phyloP scores from a whole-genome alignment of 2,888 invertebrate genomes.

The Bugulina stolonifera region DNA sequence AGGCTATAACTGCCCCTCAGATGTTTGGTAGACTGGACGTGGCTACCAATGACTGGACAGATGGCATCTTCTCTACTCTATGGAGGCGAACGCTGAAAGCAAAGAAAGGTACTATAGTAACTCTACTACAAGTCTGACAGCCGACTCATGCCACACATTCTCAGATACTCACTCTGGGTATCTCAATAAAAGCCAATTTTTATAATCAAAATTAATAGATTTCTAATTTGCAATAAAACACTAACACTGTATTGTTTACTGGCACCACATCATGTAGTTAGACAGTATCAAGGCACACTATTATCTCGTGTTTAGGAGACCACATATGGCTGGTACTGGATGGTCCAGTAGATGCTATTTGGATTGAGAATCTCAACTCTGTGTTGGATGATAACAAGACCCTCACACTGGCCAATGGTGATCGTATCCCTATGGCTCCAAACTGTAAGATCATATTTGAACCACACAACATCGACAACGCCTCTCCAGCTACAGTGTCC shows the following conservation, averaged over 20 bases:
- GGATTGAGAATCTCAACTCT: slow-evolving; percentile 55
- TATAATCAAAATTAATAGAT: too few species aligned
- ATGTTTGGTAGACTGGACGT: slow-evolving; percentile 96
- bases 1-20: slow-evolving; percentile 92
- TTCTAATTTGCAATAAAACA: too few species aligned
- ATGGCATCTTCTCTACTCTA: slow-evolving; percentile 91
- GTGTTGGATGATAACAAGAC: slow-evolving; percentile 55
- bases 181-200: too few species aligned
- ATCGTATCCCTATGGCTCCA: slow-evolving; percentile 86
- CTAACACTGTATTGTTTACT: too few species aligned
- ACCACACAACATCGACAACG: slow-evolving; percentile 94
- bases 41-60: slow-evolving; percentile 97
- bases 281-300: too few species aligned
- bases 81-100: slow-evolving; percentile 89
- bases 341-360: slow-evolving; percentile 54
- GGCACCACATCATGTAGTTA: too few species aligned
- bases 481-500: slow-evolving; percentile 93
- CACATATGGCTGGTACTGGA: slow-evolving; percentile 79
- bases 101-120: slow-evolving; percentile 64
- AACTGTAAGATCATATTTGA: slow-evolving; percentile 93
- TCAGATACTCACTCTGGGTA: too few species aligned
- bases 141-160: too few species aligned
- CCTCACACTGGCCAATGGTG: slow-evolving; percentile 80
- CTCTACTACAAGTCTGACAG: too few species aligned
- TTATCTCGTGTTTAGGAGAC: too few species aligned